Conservation (phyloP, 2,113 vertebrate genomes). For the Odocoileus hemionus region DNA sequence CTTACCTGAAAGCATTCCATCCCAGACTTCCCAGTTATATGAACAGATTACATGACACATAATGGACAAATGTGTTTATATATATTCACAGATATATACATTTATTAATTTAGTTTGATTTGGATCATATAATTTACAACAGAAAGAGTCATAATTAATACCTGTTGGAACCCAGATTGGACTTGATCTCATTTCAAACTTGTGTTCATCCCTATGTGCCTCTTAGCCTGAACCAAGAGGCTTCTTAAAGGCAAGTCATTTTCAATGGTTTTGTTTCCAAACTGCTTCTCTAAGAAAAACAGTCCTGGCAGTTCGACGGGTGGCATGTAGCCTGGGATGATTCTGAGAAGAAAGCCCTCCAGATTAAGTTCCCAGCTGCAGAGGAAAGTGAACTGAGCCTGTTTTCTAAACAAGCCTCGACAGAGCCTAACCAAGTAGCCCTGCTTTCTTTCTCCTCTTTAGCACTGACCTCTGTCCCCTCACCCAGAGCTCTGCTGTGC, state of each 20-base stretch:
- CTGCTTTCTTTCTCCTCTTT: neutral
- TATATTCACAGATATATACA: rapidly evolving
- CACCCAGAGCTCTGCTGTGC: neutral
- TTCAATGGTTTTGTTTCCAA: neutral
- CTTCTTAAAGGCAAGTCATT: neutral
- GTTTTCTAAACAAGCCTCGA: neutral
- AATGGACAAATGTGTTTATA: no score
- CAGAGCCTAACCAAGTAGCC: neutral
- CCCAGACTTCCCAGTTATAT: neutral
- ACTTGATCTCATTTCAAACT: neutral
- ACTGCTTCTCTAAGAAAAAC: neutral
- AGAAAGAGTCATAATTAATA: neutral
- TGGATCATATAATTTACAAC: neutral
- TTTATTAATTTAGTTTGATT: neutral
- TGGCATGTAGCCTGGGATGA: neutral
- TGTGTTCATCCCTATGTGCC: neutral
- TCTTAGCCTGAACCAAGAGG: neutral
- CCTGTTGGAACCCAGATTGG: neutral
- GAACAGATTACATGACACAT: neutral
- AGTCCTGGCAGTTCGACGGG: neutral
- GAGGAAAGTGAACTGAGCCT: neutral
- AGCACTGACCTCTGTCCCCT: conserved; percentile 6
- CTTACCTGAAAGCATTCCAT: neutral
- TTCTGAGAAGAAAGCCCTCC: neutral
- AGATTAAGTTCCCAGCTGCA: neutral